Base-by-base conservation (phyloP, 1,140 invertebrate species). In the Dryas iulia region DNA sequence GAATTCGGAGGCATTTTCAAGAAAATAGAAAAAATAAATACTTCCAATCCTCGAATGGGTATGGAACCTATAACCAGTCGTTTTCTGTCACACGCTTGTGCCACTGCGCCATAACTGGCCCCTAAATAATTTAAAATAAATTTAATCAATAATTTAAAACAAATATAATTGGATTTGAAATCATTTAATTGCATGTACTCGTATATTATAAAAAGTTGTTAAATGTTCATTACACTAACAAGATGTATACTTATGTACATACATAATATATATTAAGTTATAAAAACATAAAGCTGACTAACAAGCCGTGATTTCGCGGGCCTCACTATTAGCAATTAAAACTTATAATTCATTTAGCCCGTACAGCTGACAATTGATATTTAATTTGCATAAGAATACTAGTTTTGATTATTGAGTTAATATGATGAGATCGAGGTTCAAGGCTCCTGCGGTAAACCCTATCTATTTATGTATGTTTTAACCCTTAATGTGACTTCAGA, bases 361-460 rank as follows among this genome's bases (percentile, higher is more conserved):
- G 28, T 59, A 65, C 57, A 70, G 23, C 25, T 59, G 39, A n/a
- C 47, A 60, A 59, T 56, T 57, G 26, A n/a, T 57, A 57, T 69
- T 63, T 33, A 63, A 69, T 69, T 69, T 69, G 56, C 56, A 69
- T 63, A 28, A 30, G 39, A 64, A 59, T 64, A 53, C 67, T 64
- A 69, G 61, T 64, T 70, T 28, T 56, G 30, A 23, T 56, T 39
- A 59, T 62, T 33, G 33, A 35, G 47, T 47, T 31, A 63, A 69
- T 39, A 63, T 54, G 59, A 47, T 62, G 21, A 65, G 56, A 66
- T 59, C 56, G 12, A 67, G 63, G 56, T 66, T 72, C 64, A 67
- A 54, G 69, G 59, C 33, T 60, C 54, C 14, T 28, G 56, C 12
- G 63, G 63, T 58, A 28, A 59, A 47, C 63, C 52, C 25, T 47